A percentile compares a stretch with the other conserved stretches of the same genome.
phyloP scores from a whole-genome alignment of 2,797 vertebrate species.

The Graptemys geographica region DNA sequence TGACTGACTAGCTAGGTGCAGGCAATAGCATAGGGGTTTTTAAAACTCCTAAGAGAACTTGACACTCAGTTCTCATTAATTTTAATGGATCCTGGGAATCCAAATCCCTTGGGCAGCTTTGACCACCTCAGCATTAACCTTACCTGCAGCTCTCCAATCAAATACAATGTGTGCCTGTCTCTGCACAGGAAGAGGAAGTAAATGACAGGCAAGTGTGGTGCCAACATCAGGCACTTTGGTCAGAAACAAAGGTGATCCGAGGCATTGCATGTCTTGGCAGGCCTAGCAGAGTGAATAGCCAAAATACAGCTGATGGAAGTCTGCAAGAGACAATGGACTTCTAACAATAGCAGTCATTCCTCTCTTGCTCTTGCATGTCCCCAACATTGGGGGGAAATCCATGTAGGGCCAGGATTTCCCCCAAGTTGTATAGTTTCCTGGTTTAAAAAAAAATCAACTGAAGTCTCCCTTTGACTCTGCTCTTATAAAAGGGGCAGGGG shows the following conservation, averaged over 20 bases:
- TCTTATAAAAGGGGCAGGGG: too few relatives aligned
- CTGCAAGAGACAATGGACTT: background rate
- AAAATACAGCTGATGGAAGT: rapidly evolving
- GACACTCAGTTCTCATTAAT: background rate
- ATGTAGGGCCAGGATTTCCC: too few relatives aligned
- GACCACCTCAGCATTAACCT: background rate
- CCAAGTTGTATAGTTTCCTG: too few relatives aligned
- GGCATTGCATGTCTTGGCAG: background rate
- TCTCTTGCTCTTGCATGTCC: too few relatives aligned
- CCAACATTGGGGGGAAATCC: background rate
- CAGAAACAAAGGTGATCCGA: background rate
- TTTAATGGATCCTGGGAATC: background rate
- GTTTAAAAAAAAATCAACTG: too few relatives aligned
- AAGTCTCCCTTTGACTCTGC: too few relatives aligned
- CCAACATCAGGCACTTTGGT: background rate
- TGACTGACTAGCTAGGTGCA: background rate
- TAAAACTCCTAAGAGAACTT: background rate
- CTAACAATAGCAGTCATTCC: background rate
- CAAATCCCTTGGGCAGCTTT: background rate
- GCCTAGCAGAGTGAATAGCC: background rate
- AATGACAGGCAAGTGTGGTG: background rate
- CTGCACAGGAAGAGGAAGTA: background rate
- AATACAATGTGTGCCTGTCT: background rate
- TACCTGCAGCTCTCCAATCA: background rate
- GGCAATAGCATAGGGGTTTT: background rate